Evolutionary conservation across 1,140 invertebrate species (phyloP).

Genomic region (Oncopodura yosiiana): DNA sequence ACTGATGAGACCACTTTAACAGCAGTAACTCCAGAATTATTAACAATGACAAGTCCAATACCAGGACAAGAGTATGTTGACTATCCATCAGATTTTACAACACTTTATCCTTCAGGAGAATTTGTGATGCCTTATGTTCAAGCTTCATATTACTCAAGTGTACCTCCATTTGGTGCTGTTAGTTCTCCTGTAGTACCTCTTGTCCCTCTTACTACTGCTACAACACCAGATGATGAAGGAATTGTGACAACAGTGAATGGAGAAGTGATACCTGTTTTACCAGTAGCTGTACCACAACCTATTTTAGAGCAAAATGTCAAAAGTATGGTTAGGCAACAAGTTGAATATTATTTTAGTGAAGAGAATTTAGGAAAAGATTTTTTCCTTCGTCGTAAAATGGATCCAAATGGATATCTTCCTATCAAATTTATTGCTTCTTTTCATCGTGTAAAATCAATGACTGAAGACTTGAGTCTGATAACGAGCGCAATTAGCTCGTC

Average conservation of each 20-base stretch:
- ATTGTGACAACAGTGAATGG: too few relatives aligned
- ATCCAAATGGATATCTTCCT: conserved; percentile 81
- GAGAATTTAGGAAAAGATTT: conserved; percentile 94
- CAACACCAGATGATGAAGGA: background rate
- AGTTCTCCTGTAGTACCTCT: conserved; percentile 7
- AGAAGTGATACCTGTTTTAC: background rate
- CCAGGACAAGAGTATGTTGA: conserved; percentile 16
- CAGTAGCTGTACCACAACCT: background rate
- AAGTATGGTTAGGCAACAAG: conserved; percentile 45
- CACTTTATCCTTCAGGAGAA: conserved; percentile 25
- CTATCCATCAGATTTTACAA: conserved; percentile 26
- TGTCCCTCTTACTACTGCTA: conserved; percentile 8
- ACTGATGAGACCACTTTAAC: background rate
- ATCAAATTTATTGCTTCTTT: conserved; percentile 90
- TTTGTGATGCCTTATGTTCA: conserved; percentile 35
- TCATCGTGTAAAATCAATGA: conserved; percentile 79
- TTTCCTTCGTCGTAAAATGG: conserved; percentile 94
- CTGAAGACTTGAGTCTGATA: conserved; percentile 71
- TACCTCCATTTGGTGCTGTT: conserved; percentile 10
- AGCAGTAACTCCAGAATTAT: background rate
- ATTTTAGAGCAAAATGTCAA: background rate
- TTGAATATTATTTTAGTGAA: conserved; percentile 98
- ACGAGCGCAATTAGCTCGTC: conserved; percentile 70
- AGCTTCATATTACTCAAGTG: conserved; percentile 8
- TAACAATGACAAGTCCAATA: background rate